Conservation (phyloP, 2,888 invertebrate genomes). For the Bellardia bayeri region DNA sequence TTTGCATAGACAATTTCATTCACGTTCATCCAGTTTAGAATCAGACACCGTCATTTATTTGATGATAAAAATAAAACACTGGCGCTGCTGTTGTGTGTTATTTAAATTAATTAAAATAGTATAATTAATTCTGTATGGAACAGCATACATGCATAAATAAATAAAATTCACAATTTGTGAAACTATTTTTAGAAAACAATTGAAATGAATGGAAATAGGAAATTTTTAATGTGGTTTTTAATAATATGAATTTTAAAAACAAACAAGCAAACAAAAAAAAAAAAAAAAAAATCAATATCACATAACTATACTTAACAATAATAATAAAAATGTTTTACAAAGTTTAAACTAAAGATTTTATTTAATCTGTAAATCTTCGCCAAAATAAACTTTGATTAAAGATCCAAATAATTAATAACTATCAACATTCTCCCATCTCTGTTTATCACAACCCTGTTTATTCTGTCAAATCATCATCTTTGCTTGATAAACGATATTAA, state of each 20-base stretch:
- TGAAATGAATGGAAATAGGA: neutral
- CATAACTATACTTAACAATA: no score
- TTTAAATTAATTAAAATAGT: conserved; percentile 23
- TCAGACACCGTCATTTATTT: conserved; percentile 7
- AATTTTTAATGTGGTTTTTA: neutral
- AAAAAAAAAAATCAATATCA: no score
- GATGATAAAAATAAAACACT: conserved; percentile 10
- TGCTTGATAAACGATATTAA: no score
- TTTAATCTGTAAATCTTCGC: no score
- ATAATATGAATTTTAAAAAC: neutral
- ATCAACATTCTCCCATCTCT: no score
- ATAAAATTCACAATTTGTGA: conserved; percentile 4
- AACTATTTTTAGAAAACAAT: conserved; percentile 23
- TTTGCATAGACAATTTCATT: conserved; percentile 39
- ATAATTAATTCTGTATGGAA: conserved; percentile 15
- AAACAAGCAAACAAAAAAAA: neutral
- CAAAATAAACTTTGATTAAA: no score
- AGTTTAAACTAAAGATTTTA: no score
- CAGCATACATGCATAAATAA: conserved; percentile 2
- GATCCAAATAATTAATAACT: no score
- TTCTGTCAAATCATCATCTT: no score
- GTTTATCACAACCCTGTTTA: no score
- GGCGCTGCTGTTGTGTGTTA: neutral
- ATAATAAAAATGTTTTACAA: no score
- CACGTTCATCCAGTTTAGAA: conserved; percentile 36